These are phyloP conservation scores for Gavialis gangeticus DNA, from an alignment of 2,113 vertebrate species.

Conservation along the genomic window DNA sequence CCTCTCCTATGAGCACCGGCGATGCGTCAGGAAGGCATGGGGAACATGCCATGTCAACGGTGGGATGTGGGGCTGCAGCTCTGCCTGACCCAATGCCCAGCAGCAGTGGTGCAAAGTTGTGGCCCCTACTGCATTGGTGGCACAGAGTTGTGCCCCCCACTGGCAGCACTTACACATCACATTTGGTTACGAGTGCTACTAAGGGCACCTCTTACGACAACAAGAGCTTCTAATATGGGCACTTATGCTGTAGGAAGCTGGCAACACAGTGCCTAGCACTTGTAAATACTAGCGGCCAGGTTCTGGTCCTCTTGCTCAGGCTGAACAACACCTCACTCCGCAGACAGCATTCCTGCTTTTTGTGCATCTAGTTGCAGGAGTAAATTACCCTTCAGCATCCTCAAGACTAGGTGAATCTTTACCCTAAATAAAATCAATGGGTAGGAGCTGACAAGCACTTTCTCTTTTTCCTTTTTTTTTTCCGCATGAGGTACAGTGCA, in stretches of 20 bases:
- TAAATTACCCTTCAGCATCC: not conserved
- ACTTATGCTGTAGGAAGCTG: not conserved
- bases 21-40: too few relatives aligned
- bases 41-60: too few relatives aligned
- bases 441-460: not conserved
- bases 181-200: too few relatives aligned
- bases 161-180: too few relatives aligned
- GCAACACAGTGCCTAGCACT: not conserved
- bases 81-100: too few relatives aligned
- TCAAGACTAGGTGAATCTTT: too few relatives aligned
- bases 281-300: accelerated
- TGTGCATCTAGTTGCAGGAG: not conserved
- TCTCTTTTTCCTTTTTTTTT: not conserved
- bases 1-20: not conserved
- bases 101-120: too few relatives aligned
- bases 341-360: accelerated
- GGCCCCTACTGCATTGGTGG: too few relatives aligned
- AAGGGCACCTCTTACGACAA: not conserved
- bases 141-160: too few relatives aligned
- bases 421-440: not conserved
- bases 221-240: not conserved
- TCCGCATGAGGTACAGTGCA: too few relatives aligned
- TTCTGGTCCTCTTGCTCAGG: accelerated
- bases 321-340: not conserved
- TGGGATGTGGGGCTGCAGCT: too few relatives aligned